Evolutionary conservation across 2,113 vertebrate genomes (phyloP).

Genomic region (Scortum barcoo): DNA sequence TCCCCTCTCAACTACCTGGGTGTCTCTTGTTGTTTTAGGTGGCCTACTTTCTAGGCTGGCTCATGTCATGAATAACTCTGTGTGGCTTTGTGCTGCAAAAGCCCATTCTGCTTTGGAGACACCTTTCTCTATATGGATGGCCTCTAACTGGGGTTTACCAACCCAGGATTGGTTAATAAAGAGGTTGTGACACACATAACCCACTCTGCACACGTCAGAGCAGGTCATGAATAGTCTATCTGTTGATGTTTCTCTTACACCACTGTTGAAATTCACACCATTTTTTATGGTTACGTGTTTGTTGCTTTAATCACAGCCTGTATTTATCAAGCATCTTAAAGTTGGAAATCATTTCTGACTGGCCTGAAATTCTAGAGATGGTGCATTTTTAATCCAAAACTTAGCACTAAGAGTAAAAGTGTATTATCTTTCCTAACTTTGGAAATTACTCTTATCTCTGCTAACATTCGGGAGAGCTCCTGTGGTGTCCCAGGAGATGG

Average conservation of each 20-base stretch:
- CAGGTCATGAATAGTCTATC: conserved; percentile 3
- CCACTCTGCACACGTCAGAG: not conserved
- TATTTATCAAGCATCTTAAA: not conserved
- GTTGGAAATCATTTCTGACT: not conserved
- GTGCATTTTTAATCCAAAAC: not conserved
- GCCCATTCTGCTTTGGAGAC: conserved; percentile 37
- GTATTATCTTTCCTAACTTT: not conserved
- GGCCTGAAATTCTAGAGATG: not conserved
- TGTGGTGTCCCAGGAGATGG: not conserved
- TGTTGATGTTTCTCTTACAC: not conserved
- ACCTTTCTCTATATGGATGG: conserved; percentile 35
- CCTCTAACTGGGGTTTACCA: no score
- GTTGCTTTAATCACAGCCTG: not conserved
- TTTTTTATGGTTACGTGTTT: not conserved
- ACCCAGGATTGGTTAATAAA: conserved; percentile 9
- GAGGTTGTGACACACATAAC: conserved; percentile 11
- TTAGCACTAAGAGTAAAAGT: not conserved
- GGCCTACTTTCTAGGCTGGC: conserved; percentile 73
- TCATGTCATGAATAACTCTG: conserved; percentile 73
- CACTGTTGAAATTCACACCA: not conserved
- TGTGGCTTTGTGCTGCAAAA: conserved; percentile 62
- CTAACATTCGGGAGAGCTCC: not conserved
- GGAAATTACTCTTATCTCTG: conserved; percentile 17
- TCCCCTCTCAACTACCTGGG: conserved; percentile 71
- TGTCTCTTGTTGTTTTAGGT: conserved; percentile 71